Base-by-base conservation (phyloP, 2,797 vertebrate genomes). In the Erpetoichthys calabaricus region DNA sequence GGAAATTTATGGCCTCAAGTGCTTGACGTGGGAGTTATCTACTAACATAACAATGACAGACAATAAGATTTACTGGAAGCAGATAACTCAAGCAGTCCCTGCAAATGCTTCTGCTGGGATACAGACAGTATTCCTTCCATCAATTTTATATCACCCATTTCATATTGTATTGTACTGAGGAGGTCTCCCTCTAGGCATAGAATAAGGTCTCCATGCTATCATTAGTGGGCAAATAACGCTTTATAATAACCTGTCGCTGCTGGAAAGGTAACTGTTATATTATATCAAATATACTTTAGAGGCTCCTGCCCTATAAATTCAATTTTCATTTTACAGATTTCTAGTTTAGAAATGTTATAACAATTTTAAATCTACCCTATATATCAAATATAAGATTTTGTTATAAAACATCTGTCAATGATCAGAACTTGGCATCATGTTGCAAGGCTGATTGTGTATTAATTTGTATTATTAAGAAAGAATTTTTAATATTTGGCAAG, bases 121-220 rank as follows among this genome's bases (percentile, higher is more conserved):
- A 7, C 41, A 54, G 10, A 54, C 42, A n/a, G 44, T 54, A 54
- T 54, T 43, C n/a, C 41, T 54, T 41, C 41, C 44, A 54, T 54
- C 53, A 42, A 7, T 54, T 42, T 54, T 51, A 51, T 51, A 51
- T 25, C 41, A 25, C n/a, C 50, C 8, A 51, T 25, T 6, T 51
- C 5, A 51, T 51, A 54, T 54, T 54, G 8, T 54, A 42, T 54
- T 54, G 42, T 6, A 7, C 53, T 54, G 41, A 54, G 44, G 53
- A 42, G 53, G 7, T 54, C 9, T 54, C 9, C 9, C 41, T 43
- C 53, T 7, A 42, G 41, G 53, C 10, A 6, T 8, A 54, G 10
- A 54, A 3, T 42, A 54, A 42, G 53, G 41, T 54, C 53, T 54
- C 41, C 53, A 25, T 7, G 53, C 41, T 54, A 7, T 42, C 41